Evolutionary conservation across 2,888 invertebrate species (phyloP).

Genomic region (Cerastoderma edule): DNA sequence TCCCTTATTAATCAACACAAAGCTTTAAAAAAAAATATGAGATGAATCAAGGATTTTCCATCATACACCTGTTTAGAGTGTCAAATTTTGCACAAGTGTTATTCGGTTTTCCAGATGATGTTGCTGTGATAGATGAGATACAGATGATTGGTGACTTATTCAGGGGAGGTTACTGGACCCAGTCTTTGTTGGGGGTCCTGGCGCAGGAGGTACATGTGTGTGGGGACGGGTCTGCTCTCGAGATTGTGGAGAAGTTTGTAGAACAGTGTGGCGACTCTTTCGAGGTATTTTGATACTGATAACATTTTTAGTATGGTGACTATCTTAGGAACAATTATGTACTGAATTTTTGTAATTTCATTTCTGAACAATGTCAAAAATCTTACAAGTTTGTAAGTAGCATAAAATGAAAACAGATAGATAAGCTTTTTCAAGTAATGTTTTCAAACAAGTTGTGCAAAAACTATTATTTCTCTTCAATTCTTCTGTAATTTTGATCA

Average conservation of each 20-base stretch:
- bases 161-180: conserved; percentile 99
- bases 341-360: background rate
- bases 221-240: conserved; percentile 95
- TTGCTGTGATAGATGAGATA: conserved; percentile 99
- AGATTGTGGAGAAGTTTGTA: conserved; percentile 89
- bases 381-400: background rate
- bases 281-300: conserved; percentile 86
- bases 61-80: too few relatives aligned
- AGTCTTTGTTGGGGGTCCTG: conserved; percentile 93
- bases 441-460: too few relatives aligned
- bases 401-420: background rate
- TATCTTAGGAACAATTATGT: background rate
- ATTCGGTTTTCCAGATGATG: conserved; percentile 95
- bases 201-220: conserved; percentile 98
- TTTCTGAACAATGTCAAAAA: background rate
- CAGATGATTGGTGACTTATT: conserved; percentile 96
- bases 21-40: too few relatives aligned
- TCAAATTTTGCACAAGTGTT: too few relatives aligned
- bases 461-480: too few relatives aligned
- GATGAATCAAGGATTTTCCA: too few relatives aligned
- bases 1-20: too few relatives aligned
- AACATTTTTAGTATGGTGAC: background rate
- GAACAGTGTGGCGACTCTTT: conserved; percentile 95
- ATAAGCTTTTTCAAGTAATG: too few relatives aligned
- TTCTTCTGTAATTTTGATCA: too few relatives aligned